Evolutionary conservation across 2,888 invertebrate genomes (phyloP).

Genomic region (Dasysyrphus albostriatus): DNA sequence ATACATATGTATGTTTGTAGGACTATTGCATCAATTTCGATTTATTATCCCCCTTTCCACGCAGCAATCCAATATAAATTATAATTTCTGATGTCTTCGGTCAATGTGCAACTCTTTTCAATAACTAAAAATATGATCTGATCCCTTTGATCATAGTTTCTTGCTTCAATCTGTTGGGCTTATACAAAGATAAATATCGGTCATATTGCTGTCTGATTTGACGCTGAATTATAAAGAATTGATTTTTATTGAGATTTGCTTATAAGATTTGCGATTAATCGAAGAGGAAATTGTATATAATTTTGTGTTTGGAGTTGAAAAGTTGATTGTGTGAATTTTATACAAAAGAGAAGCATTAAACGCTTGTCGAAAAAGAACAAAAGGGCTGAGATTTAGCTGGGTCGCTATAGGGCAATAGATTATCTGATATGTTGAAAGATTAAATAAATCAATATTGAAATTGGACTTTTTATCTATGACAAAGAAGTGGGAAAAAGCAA

Average conservation of each 20-base stretch:
- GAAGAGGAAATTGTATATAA: constrained; percentile 26
- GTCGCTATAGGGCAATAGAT: background rate
- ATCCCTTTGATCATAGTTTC: constrained; percentile 39
- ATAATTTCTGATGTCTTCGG: constrained; percentile 22
- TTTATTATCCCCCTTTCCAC: constrained; percentile 20
- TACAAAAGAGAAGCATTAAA: constrained; percentile 14
- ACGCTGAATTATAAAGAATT: constrained; percentile 17
- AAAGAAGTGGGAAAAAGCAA: constrained; percentile 11
- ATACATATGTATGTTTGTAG: background rate
- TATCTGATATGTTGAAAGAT: constrained; percentile 25
- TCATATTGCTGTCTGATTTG: constrained; percentile 31
- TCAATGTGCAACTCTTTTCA: constrained; percentile 30
- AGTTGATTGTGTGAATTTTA: background rate
- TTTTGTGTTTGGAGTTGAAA: background rate
- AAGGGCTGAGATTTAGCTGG: background rate
- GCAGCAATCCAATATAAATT: background rate
- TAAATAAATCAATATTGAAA: constrained; percentile 21
- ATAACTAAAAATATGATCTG: background rate
- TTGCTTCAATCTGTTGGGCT: background rate
- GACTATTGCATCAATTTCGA: constrained; percentile 62
- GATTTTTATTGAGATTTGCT: constrained; percentile 11
- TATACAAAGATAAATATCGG: constrained; percentile 14
- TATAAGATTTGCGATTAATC: constrained; percentile 21
- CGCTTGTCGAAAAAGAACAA: constrained; percentile 26
- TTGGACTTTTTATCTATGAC: background rate